Percentiles rank a stretch among this genome's conserved stretches.
Conservation (phyloP, 2,797 vertebrate genomes). For the Agapornis canus region DNA sequence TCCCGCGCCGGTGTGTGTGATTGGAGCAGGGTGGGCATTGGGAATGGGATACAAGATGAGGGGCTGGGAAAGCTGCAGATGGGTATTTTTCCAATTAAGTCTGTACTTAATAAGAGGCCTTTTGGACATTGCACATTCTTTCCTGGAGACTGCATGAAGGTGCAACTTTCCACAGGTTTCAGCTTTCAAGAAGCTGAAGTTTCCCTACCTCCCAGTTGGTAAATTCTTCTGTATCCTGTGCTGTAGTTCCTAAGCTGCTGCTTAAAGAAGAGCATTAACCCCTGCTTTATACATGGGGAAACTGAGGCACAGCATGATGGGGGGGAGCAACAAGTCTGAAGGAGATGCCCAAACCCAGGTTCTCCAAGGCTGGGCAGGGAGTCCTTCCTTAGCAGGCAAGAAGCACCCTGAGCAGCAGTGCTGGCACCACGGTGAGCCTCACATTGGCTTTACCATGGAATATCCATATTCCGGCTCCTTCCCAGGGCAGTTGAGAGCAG, state of each 20-base stretch:
- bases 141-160: neutral
- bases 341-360: neutral
- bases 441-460: neutral
- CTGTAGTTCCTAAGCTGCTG: neutral
- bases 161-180: neutral
- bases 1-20: rapidly evolving
- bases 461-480: neutral
- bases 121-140: neutral
- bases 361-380: neutral
- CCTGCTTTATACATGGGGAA: neutral
- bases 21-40: rapidly evolving
- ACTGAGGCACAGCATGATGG: neutral
- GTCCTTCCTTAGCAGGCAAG: neutral
- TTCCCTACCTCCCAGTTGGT: neutral
- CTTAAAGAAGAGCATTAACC: neutral
- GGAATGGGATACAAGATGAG: neutral
- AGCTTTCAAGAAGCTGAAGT: neutral
- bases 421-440: neutral
- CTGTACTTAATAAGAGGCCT: neutral
- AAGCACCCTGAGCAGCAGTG: neutral
- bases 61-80: neutral
- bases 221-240: neutral
- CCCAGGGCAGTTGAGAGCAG: neutral
- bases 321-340: neutral
- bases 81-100: neutral